Percentiles rank a stretch among this genome's conserved stretches.
phyloP scores from a whole-genome alignment of 2,888 invertebrate species.

The Limnephilus rhombicus region DNA sequence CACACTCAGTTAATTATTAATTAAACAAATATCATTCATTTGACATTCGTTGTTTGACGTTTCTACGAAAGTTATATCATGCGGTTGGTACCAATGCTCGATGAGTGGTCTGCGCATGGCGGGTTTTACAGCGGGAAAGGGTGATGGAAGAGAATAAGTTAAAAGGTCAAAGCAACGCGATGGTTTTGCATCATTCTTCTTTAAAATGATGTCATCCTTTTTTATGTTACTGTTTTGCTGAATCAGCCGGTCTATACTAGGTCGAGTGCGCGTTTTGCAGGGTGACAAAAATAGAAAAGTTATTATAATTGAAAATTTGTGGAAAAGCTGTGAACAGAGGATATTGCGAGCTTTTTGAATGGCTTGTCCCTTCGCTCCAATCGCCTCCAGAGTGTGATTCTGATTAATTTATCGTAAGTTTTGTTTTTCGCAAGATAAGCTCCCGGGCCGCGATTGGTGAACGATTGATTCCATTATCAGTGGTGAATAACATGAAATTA shows the following conservation, averaged over 20 bases:
- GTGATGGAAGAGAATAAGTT: background rate
- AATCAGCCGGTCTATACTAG: constrained; percentile 2
- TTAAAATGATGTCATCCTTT: background rate
- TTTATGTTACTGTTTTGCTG: background rate
- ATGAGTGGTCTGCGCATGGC: constrained; percentile 6
- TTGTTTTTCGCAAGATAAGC: constrained; percentile 27
- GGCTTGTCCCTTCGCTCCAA: background rate
- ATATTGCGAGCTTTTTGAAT: background rate
- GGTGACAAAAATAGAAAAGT: constrained; percentile 43
- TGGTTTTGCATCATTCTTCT: background rate
- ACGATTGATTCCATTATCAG: background rate
- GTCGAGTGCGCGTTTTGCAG: constrained; percentile 24
- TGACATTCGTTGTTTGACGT: constrained; percentile 36
- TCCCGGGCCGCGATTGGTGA: background rate
- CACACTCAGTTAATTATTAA: constrained; percentile 10
- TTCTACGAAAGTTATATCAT: background rate
- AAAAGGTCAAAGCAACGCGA: background rate
- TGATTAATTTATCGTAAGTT: constrained; percentile 35
- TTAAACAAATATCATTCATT: constrained; percentile 37
- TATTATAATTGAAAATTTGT: background rate
- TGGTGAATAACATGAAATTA: background rate
- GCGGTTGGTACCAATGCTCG: constrained; percentile 9
- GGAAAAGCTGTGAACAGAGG: background rate
- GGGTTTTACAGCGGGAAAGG: background rate
- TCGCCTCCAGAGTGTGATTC: constrained; percentile 28